These are phyloP conservation scores for Rotaria sp. DNA, from an alignment of 2,888 invertebrate species.

Conservation along the genomic window DNA sequence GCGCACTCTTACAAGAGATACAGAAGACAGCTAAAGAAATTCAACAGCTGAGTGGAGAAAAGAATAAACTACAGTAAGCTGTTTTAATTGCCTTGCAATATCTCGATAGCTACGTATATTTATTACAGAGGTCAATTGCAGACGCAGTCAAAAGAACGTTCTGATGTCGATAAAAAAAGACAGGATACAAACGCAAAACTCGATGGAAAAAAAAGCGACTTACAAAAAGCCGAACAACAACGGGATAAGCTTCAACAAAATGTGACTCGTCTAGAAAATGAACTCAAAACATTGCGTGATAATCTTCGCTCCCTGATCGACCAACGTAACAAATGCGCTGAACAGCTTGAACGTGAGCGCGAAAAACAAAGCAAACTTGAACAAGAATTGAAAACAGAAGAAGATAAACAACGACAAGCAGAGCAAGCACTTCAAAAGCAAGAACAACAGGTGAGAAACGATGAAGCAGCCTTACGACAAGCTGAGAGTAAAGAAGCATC, in stretches of 20 bases:
- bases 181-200: neutral
- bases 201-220: neutral
- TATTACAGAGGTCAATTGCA: neutral
- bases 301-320: neutral
- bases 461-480: neutral
- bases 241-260: neutral
- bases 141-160: neutral
- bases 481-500: neutral
- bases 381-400: neutral
- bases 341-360: neutral
- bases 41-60: neutral
- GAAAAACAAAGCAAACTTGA: neutral
- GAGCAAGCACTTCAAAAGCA: neutral
- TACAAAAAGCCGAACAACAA: neutral
- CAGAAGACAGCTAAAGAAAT: neutral
- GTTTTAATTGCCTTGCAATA: neutral
- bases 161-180: neutral
- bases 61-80: neutral
- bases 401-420: neutral
- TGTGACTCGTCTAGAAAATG: neutral
- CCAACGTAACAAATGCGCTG: neutral
- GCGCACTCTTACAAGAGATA: neutral
- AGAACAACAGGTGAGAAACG: neutral
- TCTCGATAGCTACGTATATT: neutral
- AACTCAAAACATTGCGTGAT: neutral